Percentiles rank a stretch among this genome's conserved stretches.
phyloP scores from a whole-genome alignment of 2,888 invertebrate species.

The Rhagium mordax region DNA sequence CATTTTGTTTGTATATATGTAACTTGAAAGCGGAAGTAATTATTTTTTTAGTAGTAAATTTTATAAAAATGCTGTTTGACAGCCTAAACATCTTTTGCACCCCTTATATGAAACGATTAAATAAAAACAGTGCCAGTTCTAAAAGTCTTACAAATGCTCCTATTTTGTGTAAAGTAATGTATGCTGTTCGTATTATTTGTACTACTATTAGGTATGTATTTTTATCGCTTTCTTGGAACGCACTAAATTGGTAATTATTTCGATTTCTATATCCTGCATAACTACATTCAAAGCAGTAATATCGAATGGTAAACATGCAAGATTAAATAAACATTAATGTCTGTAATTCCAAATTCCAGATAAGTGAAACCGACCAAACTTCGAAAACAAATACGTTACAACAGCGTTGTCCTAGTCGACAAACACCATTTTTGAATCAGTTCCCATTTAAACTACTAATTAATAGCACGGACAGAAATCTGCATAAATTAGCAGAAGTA shows the following conservation, averaged over 20 bases:
- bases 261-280: neutral
- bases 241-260: neutral
- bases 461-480: neutral
- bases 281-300: neutral
- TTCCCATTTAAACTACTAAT: neutral
- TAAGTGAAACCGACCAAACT: constrained; percentile 10
- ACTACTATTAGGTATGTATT: neutral
- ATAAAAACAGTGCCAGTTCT: too few species aligned
- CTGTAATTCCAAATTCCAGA: constrained; percentile 3
- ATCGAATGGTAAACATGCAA: constrained; percentile 6
- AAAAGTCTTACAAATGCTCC: too few species aligned
- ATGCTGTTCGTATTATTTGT: neutral
- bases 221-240: neutral
- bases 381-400: constrained; percentile 1
- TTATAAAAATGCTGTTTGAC: too few species aligned
- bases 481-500: neutral
- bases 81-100: too few species aligned
- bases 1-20: too few species aligned
- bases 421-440: neutral
- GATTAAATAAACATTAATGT: neutral
- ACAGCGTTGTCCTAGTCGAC: constrained; percentile 8
- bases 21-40: too few species aligned
- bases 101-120: too few species aligned
- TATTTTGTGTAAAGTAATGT: neutral
- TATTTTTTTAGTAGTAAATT: too few species aligned